Evolutionary conservation across 2,113 vertebrate genomes (phyloP), one percentile per base, ranked within the genome.

Genomic region (Galbula dea): DNA sequence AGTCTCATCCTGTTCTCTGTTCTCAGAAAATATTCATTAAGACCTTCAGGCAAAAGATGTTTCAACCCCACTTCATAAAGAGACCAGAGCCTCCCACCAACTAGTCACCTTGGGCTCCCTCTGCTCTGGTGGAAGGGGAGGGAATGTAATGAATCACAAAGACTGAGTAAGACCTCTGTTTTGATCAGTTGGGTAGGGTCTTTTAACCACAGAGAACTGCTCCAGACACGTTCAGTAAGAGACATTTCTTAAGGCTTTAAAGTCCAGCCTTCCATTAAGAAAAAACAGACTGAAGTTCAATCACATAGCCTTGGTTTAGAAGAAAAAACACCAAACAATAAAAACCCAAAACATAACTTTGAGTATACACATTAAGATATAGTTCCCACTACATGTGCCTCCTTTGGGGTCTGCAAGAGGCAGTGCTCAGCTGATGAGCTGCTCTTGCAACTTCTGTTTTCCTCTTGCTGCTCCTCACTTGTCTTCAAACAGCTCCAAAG

Each of bases 121-220:
- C 45, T 73, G 9, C 29, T 27, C 32, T 0, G 0, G 7, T 34
- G 52, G 61, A 81, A 77, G 14, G 2, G 21, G 15, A 52, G 7
- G 6, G 9, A 17, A 6, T 39, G 8, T 45, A 59, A 75, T 74
- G 61, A 55, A 39, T 87, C 46, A 43, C 36, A 9, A 68, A 15
- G 32, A 49, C 27, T 78, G 26, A 55, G 69, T 52, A 72, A 87
- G 39, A 63, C 30, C 22, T 22, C 10, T 8, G 27, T 15, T 89
- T 76, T 95, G 49, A 65, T 49, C 32, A 12, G 24, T 2, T 83
- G 24, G 3, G 6, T 52, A 32, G 2, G 3, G 2, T 37, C 81
- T 73, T 88, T 68, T 62, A 91, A 27, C 12, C 24, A 75, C 30
- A 45, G n/a, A 68, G 20, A 72, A 48, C 27, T 59, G 18, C 26